phyloP scores from a whole-genome alignment of 1,140 invertebrate species.

The Cydia splendana region DNA sequence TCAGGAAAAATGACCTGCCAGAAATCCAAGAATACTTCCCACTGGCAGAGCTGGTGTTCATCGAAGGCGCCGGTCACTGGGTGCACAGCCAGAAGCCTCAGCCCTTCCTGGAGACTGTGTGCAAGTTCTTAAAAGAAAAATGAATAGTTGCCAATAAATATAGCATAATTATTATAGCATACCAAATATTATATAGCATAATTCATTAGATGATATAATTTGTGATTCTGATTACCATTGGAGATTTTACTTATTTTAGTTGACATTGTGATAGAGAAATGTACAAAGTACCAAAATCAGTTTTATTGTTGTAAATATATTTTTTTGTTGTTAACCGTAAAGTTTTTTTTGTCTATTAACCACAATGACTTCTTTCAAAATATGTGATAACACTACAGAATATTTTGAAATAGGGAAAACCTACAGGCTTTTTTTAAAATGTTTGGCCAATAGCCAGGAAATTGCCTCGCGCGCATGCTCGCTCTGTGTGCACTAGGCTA shows the following conservation, averaged over 20 bases:
- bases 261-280: constrained; percentile 31
- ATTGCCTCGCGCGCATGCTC: no score
- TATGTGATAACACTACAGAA: no score
- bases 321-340: constrained; percentile 8
- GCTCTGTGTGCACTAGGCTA: no score
- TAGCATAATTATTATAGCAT: not conserved
- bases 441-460: not conserved
- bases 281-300: not conserved
- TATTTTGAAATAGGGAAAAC: no score
- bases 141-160: constrained; percentile 40
- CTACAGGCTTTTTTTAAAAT: not conserved
- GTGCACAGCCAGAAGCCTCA: constrained; percentile 94
- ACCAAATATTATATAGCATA: constrained; percentile 34
- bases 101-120: constrained; percentile 86
- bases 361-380: no score
- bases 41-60: constrained; percentile 84
- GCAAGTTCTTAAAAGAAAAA: constrained; percentile 76
- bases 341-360: not conserved
- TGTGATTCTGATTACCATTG: constrained; percentile 31
- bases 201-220: constrained; percentile 28
- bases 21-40: constrained; percentile 89
- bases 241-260: constrained; percentile 25
- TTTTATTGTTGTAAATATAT: constrained; percentile 36
- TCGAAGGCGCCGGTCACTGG: constrained; percentile 93
- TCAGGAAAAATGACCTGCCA: constrained; percentile 83